A percentile compares a stretch with the other conserved stretches of the same genome.
These are phyloP conservation scores for Drosophila tanythrix DNA, from an alignment of 2,888 invertebrate genomes.

Conservation along the genomic window DNA sequence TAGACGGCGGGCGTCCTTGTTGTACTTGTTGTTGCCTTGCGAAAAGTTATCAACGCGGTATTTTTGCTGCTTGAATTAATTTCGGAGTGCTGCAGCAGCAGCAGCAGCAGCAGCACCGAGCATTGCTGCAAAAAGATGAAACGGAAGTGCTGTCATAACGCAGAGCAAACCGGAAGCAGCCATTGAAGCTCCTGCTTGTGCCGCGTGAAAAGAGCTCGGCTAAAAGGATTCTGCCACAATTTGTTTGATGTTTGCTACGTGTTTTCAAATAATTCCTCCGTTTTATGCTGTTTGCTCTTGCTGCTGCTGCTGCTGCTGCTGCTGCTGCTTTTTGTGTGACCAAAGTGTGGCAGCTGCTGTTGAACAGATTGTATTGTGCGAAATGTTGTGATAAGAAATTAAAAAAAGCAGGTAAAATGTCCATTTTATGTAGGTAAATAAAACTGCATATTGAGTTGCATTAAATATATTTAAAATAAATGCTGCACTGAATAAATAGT, in stretches of 20 bases:
- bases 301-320: slow-evolving; percentile 11
- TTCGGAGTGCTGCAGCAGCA: slow-evolving; percentile 45
- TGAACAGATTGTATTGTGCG: slow-evolving; percentile 18
- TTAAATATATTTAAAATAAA: neutral
- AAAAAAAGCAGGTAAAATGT: slow-evolving; percentile 6
- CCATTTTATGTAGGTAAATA: neutral
- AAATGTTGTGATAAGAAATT: slow-evolving; percentile 37
- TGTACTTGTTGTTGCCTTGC: slow-evolving; percentile 29
- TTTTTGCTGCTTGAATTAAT: slow-evolving; percentile 78
- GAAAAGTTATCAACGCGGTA: slow-evolving; percentile 71
- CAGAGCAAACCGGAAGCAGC: slow-evolving; percentile 72
- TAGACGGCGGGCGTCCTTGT: slow-evolving; percentile 50
- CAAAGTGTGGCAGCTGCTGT: slow-evolving; percentile 56
- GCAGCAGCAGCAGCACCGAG: neutral
- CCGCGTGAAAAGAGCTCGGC: slow-evolving; percentile 68
- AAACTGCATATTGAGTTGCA: neutral
- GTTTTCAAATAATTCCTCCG: slow-evolving; percentile 72
- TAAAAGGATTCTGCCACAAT: slow-evolving; percentile 77
- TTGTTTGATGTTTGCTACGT: slow-evolving; percentile 79
- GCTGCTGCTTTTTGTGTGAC: slow-evolving; percentile 19
- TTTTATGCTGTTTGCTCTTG: slow-evolving; percentile 51
- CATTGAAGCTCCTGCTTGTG: slow-evolving; percentile 58
- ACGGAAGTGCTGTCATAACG: slow-evolving; percentile 72
- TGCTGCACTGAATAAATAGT: neutral
- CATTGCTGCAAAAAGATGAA: slow-evolving; percentile 24